phyloP scores from a whole-genome alignment of 2,797 vertebrate genomes.

The Cryptoblepharus egeriae region DNA sequence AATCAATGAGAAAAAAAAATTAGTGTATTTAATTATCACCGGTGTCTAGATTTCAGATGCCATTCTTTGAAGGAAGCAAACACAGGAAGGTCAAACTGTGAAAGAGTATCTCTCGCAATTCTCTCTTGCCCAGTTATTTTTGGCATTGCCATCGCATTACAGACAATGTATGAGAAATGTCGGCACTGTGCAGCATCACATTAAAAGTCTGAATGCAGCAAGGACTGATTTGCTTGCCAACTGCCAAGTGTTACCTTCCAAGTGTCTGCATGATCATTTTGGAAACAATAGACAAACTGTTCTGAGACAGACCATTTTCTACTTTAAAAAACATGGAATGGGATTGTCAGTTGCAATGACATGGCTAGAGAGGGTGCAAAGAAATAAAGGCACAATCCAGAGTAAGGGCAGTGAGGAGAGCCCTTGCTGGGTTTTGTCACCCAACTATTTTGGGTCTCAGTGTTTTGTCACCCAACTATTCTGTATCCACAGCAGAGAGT shows the following conservation, averaged over 20 bases:
- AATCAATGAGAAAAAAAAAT: not conserved
- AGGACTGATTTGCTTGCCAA: not conserved
- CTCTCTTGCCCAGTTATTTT: not conserved
- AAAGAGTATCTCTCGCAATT: not conserved
- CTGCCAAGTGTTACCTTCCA: not conserved
- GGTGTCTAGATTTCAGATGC: not conserved
- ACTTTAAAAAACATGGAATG: fast-evolving
- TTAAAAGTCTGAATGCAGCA: not conserved
- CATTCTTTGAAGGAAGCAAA: not conserved
- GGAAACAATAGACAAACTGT: not conserved
- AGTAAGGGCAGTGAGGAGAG: too few relatives aligned
- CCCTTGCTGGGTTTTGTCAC: too few relatives aligned
- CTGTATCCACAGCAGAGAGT: too few relatives aligned
- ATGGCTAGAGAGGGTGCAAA: too few relatives aligned
- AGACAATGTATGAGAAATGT: not conserved
- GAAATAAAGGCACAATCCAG: too few relatives aligned
- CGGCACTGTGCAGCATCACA: not conserved
- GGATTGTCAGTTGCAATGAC: fast-evolving
- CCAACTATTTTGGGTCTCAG: too few relatives aligned
- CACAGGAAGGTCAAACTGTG: not conserved
- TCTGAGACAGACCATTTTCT: not conserved
- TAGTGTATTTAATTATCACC: not conserved
- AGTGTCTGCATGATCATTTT: fast-evolving
- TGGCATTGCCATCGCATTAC: fast-evolving
- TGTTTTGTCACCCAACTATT: too few relatives aligned